phyloP scores from a whole-genome alignment of 2,113 vertebrate genomes.

The Entomyzon cyanotis region DNA sequence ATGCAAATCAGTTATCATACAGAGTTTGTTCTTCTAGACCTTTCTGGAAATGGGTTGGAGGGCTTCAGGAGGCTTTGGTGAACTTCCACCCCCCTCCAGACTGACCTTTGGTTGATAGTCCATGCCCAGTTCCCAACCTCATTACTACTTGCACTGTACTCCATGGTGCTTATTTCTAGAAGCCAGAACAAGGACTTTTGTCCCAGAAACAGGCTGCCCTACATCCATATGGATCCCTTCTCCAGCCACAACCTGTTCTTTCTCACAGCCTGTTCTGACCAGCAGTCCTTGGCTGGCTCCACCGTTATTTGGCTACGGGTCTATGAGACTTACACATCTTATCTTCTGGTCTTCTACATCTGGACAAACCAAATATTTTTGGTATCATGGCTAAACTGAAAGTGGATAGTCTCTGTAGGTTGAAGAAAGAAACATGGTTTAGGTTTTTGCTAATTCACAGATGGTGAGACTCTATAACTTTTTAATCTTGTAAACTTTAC shows the following conservation, averaged over 20 bases:
- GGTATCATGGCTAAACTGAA: not conserved
- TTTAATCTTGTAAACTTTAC: not conserved
- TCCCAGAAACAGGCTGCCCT: too few species aligned
- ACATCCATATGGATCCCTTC: not conserved
- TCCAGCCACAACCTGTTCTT: not conserved
- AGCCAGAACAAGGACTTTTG: not conserved
- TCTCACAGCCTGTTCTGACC: not conserved
- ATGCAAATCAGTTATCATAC: not conserved
- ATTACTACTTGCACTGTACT: not conserved
- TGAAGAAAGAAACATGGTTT: not conserved
- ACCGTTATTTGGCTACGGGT: not conserved
- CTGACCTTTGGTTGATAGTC: not conserved
- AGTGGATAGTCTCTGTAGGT: not conserved
- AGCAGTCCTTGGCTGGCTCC: not conserved
- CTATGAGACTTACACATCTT: not conserved
- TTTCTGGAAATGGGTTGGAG: not conserved
- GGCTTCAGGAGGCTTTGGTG: not conserved
- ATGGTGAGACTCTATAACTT: not conserved
- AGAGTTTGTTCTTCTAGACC: not conserved
- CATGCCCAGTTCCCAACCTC: fast-evolving
- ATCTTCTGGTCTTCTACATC: not conserved
- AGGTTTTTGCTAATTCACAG: not conserved
- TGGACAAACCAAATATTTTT: not conserved
- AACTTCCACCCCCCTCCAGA: not conserved
- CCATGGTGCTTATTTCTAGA: not conserved